A percentile compares a stretch with the other conserved stretches of the same genome.
phyloP scores from a whole-genome alignment of 2,113 vertebrate genomes.

The Panthera uncia region DNA sequence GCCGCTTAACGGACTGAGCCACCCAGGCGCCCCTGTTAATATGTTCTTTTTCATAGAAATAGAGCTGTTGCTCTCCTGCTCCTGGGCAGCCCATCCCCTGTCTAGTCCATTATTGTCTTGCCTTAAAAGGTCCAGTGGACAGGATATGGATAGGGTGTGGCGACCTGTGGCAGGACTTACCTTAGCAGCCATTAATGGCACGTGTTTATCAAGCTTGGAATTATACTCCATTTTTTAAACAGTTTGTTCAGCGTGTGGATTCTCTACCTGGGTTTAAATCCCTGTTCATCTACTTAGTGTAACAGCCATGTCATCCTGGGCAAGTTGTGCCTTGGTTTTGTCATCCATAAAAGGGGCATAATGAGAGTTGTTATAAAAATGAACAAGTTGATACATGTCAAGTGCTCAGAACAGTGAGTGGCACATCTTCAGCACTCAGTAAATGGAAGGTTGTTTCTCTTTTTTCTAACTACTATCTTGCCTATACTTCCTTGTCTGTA shows the following conservation, averaged over 20 bases:
- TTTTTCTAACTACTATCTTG: background rate
- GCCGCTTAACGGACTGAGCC: no score
- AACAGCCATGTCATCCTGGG: background rate
- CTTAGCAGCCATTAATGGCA: background rate
- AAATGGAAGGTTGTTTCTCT: background rate
- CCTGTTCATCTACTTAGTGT: background rate
- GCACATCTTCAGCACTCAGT: background rate
- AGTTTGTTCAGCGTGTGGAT: background rate
- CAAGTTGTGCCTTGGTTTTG: background rate
- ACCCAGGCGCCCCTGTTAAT: background rate
- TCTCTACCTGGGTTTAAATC: background rate
- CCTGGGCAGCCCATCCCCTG: background rate
- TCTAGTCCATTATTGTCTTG: background rate
- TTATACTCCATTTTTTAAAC: background rate
- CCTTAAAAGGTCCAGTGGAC: background rate
- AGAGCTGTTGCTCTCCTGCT: background rate
- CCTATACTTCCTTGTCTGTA: background rate
- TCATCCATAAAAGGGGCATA: constrained; percentile 12
- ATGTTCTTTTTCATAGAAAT: constrained; percentile 10
- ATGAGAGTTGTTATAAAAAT: background rate
- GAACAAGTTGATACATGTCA: background rate
- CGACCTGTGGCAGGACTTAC: background rate
- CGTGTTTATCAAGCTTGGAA: background rate
- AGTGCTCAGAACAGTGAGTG: background rate
- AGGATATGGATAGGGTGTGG: background rate